A percentile compares a stretch with the other conserved stretches of the same genome.
Evolutionary conservation across 2,797 vertebrate species (phyloP).

Genomic region (Sciaenops ocellatus): DNA sequence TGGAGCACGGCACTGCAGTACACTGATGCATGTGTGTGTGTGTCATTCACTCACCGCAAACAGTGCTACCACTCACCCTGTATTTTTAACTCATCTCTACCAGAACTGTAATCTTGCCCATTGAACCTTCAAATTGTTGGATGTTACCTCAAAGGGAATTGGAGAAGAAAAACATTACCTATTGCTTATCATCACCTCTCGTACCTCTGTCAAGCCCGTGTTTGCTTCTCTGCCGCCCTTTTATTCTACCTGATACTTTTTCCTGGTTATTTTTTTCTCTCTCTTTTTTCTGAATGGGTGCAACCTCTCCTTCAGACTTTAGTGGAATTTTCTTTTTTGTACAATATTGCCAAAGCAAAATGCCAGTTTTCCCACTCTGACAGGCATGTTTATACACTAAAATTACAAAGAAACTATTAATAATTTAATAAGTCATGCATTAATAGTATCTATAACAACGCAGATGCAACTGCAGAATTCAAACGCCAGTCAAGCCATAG

Average conservation of each 20-base stretch:
- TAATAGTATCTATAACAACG: constrained; percentile 44
- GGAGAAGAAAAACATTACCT: constrained; percentile 75
- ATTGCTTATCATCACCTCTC: constrained; percentile 69
- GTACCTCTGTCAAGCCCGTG: constrained; percentile 69
- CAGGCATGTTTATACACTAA: constrained; percentile 38
- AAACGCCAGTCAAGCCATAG: neutral
- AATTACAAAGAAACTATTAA: constrained; percentile 32
- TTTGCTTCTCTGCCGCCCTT: constrained; percentile 60
- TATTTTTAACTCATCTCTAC: constrained; percentile 79
- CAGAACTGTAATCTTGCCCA: constrained; percentile 79
- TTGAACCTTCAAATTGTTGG: constrained; percentile 83
- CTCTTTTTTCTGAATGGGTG: constrained; percentile 53
- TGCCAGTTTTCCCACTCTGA: constrained; percentile 39
- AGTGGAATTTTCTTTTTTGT: constrained; percentile 18
- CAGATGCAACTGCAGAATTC: neutral
- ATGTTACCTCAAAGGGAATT: constrained; percentile 77
- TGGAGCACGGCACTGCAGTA: constrained; percentile 49
- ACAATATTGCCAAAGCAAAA: constrained; percentile 44
- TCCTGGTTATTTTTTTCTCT: constrained; percentile 42
- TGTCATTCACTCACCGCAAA: constrained; percentile 70
- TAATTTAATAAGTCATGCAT: constrained; percentile 40
- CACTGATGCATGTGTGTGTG: constrained; percentile 43
- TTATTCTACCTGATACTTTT: constrained; percentile 63
- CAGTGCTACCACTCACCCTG: constrained; percentile 73
- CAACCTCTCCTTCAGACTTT: constrained; percentile 39